Percentiles rank a stretch among this genome's conserved stretches.
phyloP scores from a whole-genome alignment of 1,140 invertebrate genomes.

The Drosophila navojoa region DNA sequence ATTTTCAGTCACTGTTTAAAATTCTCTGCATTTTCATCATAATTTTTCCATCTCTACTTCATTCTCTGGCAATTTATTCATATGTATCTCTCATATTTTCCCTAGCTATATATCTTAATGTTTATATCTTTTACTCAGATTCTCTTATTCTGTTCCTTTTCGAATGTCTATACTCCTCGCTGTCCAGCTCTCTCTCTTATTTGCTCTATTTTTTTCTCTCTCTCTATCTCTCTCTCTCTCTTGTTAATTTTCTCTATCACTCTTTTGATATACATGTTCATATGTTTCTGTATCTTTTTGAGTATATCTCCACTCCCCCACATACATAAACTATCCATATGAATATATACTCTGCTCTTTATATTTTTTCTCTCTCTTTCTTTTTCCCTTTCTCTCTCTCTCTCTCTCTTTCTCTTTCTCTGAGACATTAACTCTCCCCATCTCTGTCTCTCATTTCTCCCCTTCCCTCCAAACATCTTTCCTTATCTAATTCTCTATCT shows the following conservation, averaged over 20 bases:
- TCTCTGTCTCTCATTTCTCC: not conserved
- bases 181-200: not conserved
- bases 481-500: not conserved
- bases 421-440: not conserved
- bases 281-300: not conserved
- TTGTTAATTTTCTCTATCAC: not conserved
- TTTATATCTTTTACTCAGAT: not conserved
- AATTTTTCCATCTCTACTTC: too few relatives aligned
- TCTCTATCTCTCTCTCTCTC: not conserved
- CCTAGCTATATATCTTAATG: too few relatives aligned
- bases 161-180: not conserved
- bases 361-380: not conserved
- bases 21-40: too few relatives aligned
- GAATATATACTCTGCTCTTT: too few relatives aligned
- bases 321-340: too few relatives aligned
- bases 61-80: too few relatives aligned
- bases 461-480: not conserved
- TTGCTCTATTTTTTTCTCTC: not conserved
- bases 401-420: not conserved
- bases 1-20: too few relatives aligned
- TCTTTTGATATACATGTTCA: too few relatives aligned
- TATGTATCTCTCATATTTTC: too few relatives aligned
- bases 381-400: not conserved
- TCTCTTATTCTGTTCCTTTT: not conserved
- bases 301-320: not conserved